Base-by-base conservation (phyloP, 30 jellyfish, hydroid and myxozoan species). In the Pelagia noctiluca region DNA sequence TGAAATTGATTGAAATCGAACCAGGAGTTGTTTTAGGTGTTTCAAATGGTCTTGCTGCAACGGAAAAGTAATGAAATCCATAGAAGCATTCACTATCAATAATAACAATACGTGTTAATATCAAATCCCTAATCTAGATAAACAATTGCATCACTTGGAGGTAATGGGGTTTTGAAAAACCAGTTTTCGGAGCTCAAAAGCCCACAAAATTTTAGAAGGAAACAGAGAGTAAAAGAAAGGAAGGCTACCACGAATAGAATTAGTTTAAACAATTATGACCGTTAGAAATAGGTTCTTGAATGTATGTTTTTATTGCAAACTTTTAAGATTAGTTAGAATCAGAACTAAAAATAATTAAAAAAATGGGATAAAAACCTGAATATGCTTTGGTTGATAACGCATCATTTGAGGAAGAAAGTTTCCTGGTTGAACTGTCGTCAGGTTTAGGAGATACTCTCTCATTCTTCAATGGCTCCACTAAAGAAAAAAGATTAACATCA, bases 31-130 rank as follows among this genome's bases (percentile, higher is more conserved):
- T 83, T 66, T 83, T 83, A 31, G 36, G 94, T 1, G 94, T 48
- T 19, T 85, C 94, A 48, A 83, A 83, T 23, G 94, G 94, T 62
- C 71, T 83, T 4, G 94, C 94, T 80, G 82, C 28, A 47, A 30
- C 8, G 35, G 52, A 75, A 19, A 26, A 26, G 33, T 18, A 11
- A 62, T 3, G 8, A 42, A 16, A 42, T 42, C 8, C 22, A 33
- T 68, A 23, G 11, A 13, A 0, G 23, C 60, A 24, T 67, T 67
- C 60, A 67, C 25, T 18, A 67, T 32, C 0, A 1, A 33, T 67
- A 66, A 0, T 24, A 0, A 63, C 1, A 67, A 8, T 34, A 1
- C 34, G 24, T n/a, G 2, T 26, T 1, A n/a, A n/a, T n/a, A n/a
- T n/a, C n/a, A n/a, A n/a, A n/a, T n/a, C n/a, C n/a, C n/a, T n/a